Evolutionary conservation across 2,797 vertebrate species (phyloP).

Genomic region (Margarornis squamiger): DNA sequence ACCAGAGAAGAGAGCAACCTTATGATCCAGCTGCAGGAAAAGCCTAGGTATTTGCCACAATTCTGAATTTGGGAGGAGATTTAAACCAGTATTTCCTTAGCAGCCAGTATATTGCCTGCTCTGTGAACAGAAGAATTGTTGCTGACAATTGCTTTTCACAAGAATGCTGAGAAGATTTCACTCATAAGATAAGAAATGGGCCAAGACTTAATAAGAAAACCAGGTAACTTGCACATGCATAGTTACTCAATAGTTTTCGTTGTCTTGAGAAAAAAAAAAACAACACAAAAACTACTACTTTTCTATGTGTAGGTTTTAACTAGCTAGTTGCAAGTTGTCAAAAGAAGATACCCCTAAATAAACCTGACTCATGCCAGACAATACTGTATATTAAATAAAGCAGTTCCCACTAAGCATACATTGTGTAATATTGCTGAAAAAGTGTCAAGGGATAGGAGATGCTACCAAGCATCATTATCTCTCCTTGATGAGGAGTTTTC

Average conservation of each 20-base stretch:
- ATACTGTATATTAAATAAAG: not conserved
- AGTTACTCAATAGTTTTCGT: not conserved
- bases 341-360: not conserved
- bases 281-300: not conserved
- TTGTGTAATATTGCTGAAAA: not conserved
- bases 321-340: not conserved
- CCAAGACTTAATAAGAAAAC: not conserved
- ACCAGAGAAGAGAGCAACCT: not conserved
- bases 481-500: not conserved
- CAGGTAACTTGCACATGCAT: not conserved
- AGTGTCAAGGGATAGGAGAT: not conserved
- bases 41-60: not conserved
- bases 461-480: not conserved
- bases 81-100: not conserved
- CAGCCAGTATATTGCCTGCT: not conserved
- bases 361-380: not conserved
- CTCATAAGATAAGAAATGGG: not conserved
- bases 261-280: rapidly evolving
- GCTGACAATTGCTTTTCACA: not conserved
- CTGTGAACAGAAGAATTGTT: not conserved
- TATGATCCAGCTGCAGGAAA: not conserved
- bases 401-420: not conserved
- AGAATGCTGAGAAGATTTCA: not conserved
- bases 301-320: not conserved
- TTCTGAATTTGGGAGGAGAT: not conserved